Evolutionary conservation across 1,140 invertebrate species (phyloP).

Genomic region (Lerema accius): DNA sequence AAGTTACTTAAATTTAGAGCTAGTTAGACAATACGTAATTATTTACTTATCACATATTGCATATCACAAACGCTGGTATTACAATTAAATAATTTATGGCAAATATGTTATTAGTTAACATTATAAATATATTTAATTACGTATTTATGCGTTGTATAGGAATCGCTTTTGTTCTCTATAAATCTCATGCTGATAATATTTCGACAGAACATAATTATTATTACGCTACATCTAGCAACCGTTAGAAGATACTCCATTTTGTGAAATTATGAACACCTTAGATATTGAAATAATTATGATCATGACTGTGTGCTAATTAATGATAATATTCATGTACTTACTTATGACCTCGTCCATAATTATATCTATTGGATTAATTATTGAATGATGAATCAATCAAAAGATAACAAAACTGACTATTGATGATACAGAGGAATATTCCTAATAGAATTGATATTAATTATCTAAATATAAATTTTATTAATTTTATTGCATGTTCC

Average conservation of each 20-base stretch:
- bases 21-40: background rate
- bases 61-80: background rate
- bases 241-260: too few relatives aligned
- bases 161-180: too few relatives aligned
- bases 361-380: too few relatives aligned
- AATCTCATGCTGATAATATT: too few relatives aligned
- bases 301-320: too few relatives aligned
- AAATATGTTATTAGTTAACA: background rate
- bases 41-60: conserved; percentile 15
- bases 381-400: background rate
- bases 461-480: background rate
- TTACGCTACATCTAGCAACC: too few relatives aligned
- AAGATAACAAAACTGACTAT: background rate
- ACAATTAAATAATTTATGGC: conserved; percentile 20
- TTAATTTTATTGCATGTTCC: conserved; percentile 28
- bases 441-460: background rate
- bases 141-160: background rate
- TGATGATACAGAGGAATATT: background rate
- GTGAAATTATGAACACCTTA: too few relatives aligned
- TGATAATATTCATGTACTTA: background rate
- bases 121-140: background rate
- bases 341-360: background rate
- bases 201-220: too few relatives aligned
- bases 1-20: too few relatives aligned
- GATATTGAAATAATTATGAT: too few relatives aligned